phyloP scores from a whole-genome alignment of 2,797 vertebrate genomes.

The Gila robusta region DNA sequence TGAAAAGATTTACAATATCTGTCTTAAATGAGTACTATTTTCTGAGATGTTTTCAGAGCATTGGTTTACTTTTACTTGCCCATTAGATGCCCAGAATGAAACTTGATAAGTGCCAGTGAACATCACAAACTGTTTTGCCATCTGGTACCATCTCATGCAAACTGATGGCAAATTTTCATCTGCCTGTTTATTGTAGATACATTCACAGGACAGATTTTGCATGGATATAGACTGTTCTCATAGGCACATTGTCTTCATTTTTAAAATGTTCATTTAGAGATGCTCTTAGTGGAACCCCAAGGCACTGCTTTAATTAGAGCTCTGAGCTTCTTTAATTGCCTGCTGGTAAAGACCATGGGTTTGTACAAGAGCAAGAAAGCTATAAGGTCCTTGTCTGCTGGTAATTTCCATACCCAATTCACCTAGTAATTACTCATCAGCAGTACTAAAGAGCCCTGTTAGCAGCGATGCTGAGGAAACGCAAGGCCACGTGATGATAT shows the following conservation, averaged over 20 bases:
- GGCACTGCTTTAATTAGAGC: slow-evolving; percentile 23
- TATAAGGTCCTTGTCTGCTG: slow-evolving; percentile 22
- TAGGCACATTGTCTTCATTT: slow-evolving; percentile 18
- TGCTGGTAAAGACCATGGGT: slow-evolving; percentile 31
- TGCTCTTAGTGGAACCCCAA: neutral
- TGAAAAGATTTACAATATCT: slow-evolving; percentile 4
- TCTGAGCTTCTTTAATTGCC: slow-evolving; percentile 23
- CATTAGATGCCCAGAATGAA: slow-evolving; percentile 54
- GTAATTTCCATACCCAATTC: slow-evolving; percentile 22
- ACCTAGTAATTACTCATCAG: slow-evolving; percentile 21
- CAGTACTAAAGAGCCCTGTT: neutral
- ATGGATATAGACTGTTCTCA: slow-evolving; percentile 25
- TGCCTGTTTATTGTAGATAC: slow-evolving; percentile 45
- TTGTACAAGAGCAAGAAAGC: slow-evolving; percentile 22
- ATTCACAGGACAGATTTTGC: slow-evolving; percentile 31
- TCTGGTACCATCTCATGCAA: slow-evolving; percentile 54
- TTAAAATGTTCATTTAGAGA: slow-evolving; percentile 19
- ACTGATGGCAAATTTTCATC: slow-evolving; percentile 38
- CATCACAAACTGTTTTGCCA: slow-evolving; percentile 55
- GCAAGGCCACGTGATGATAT: neutral
- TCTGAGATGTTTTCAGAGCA: slow-evolving; percentile 42
- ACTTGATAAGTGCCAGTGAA: slow-evolving; percentile 57
- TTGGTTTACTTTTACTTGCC: slow-evolving; percentile 44
- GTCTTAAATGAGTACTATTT: neutral
- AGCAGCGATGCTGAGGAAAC: neutral